These are phyloP conservation scores for Percopsis omiscomaycus DNA, from an alignment of 2,797 vertebrate genomes.

Conservation along the genomic window DNA sequence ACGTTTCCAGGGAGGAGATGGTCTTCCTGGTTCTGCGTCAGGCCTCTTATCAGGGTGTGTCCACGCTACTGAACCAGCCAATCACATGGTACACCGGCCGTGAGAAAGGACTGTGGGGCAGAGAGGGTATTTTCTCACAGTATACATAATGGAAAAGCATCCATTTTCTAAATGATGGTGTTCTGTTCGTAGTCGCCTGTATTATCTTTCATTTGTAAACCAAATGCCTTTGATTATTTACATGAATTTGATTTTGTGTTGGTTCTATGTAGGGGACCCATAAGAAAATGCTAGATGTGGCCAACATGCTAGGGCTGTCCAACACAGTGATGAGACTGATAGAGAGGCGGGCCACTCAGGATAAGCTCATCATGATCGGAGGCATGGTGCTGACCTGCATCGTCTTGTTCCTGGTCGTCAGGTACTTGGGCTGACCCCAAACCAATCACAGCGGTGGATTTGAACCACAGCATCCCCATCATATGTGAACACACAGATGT, in stretches of 20 bases:
- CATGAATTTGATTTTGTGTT: slow-evolving; percentile 5
- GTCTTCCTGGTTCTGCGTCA: slow-evolving; percentile 73
- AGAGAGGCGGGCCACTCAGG: slow-evolving; percentile 92
- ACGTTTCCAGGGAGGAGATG: slow-evolving; percentile 73
- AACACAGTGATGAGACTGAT: slow-evolving; percentile 98
- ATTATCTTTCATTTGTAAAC: too few species aligned
- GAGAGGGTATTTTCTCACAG: neutral
- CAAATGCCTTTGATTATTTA: slow-evolving; percentile 2
- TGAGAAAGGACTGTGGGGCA: slow-evolving; percentile 63
- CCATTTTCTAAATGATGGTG: too few species aligned
- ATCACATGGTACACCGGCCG: slow-evolving; percentile 28
- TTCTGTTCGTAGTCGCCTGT: too few species aligned
- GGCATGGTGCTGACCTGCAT: slow-evolving; percentile 95
- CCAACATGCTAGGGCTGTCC: slow-evolving; percentile 94
- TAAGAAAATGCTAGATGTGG: slow-evolving; percentile 97
- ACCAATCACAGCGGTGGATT: slow-evolving; percentile 22
- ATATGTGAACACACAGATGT: slow-evolving; percentile 53
- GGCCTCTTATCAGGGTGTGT: slow-evolving; percentile 78
- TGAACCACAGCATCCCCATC: slow-evolving; percentile 41
- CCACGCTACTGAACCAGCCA: slow-evolving; percentile 52
- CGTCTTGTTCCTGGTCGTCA: slow-evolving; percentile 89
- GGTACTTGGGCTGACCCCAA: slow-evolving; percentile 88
- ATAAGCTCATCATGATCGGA: slow-evolving; percentile 96
- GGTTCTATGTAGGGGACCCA: slow-evolving; percentile 84
- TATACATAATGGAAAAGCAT: too few species aligned